Conservation (phyloP, 92 coral and sea anemone genomes). For the Porites rus region DNA sequence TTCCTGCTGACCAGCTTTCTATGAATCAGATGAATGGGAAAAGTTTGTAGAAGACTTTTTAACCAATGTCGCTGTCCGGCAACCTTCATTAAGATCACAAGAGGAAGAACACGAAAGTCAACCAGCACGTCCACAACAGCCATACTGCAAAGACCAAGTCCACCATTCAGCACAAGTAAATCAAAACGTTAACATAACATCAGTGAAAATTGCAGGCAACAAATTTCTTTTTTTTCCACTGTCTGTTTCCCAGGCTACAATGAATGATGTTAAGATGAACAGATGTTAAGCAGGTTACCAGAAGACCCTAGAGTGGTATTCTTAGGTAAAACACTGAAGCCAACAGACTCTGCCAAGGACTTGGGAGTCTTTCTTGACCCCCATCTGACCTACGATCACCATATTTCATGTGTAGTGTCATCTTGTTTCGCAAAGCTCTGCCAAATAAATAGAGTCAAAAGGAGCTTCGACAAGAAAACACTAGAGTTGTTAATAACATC, state of each 20-base stretch:
- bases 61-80: background rate
- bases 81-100: slow-evolving; percentile 4
- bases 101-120: background rate
- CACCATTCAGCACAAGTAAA: slow-evolving; percentile 14
- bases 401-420: too few relatives aligned
- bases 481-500: too few relatives aligned
- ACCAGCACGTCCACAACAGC: background rate
- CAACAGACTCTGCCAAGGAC: too few relatives aligned
- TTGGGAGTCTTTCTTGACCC: too few relatives aligned
- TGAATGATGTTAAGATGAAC: too few relatives aligned
- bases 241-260: slow-evolving; percentile 15
- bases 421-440: too few relatives aligned
- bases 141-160: slow-evolving; percentile 7
- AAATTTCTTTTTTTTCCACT: slow-evolving; percentile 10
- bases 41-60: background rate
- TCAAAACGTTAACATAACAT: slow-evolving; percentile 16
- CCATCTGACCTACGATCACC: too few relatives aligned
- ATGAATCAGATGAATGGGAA: slow-evolving; percentile 18
- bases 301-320: too few relatives aligned
- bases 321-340: too few relatives aligned
- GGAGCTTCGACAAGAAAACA: too few relatives aligned
- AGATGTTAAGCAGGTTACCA: too few relatives aligned
- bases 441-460: too few relatives aligned
- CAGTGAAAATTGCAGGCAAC: slow-evolving; percentile 12
- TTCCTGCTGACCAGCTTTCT: background rate